Evolutionary conservation across 2,888 invertebrate species (phyloP).

Genomic region (Lasioglossum lativentre): DNA sequence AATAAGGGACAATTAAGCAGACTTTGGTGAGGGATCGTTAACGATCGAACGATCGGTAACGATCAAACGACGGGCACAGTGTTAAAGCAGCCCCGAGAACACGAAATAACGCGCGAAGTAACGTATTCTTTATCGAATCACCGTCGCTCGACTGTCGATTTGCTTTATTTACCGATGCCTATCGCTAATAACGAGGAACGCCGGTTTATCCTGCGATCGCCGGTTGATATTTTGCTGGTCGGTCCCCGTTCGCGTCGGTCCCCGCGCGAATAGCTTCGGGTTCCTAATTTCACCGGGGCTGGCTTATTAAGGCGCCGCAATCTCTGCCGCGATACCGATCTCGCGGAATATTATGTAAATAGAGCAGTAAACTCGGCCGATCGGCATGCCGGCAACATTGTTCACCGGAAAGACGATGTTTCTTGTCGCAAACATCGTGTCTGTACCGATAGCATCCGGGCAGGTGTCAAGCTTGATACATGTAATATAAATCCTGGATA

Average conservation of each 20-base stretch:
- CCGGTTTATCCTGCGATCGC: slow-evolving; percentile 43
- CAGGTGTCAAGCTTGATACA: slow-evolving; percentile 15
- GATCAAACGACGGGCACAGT: slow-evolving; percentile 11
- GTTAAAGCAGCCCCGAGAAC: slow-evolving; percentile 32
- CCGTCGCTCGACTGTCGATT: slow-evolving; percentile 28
- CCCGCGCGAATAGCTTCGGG: slow-evolving; percentile 44
- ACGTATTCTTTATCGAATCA: slow-evolving; percentile 6
- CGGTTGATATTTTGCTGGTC: slow-evolving; percentile 28
- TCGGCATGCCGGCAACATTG: neutral
- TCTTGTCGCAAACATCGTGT: neutral
- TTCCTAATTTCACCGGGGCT: slow-evolving; percentile 50
- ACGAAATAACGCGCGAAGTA: slow-evolving; percentile 3
- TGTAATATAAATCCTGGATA: neutral
- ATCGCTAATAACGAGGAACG: slow-evolving; percentile 58
- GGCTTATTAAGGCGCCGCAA: slow-evolving; percentile 41
- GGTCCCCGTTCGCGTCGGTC: slow-evolving; percentile 3
- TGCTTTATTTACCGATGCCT: slow-evolving; percentile 48
- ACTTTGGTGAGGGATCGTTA: neutral
- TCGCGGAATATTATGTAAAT: slow-evolving; percentile 60
- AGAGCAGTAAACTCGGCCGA: slow-evolving; percentile 16
- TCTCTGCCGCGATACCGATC: slow-evolving; percentile 56
- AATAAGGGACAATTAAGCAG: neutral
- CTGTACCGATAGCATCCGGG: neutral
- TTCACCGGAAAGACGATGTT: neutral
- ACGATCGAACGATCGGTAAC: neutral